A percentile compares a stretch with the other conserved stretches of the same genome.
These are phyloP conservation scores for Arnoldichthys spilopterus DNA, from an alignment of 2,797 vertebrate genomes.

Conservation along the genomic window DNA sequence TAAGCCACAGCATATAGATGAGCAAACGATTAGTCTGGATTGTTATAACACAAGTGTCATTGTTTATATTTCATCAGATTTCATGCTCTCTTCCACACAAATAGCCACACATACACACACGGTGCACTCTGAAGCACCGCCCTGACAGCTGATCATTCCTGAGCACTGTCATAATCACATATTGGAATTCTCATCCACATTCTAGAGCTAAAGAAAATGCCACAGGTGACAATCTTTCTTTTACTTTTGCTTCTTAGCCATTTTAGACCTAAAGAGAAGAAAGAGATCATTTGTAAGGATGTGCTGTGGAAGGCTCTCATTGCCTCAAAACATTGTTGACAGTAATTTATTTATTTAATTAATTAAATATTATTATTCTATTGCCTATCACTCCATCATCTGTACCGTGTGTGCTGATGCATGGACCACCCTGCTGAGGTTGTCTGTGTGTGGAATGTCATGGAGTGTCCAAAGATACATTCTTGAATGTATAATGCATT, in stretches of 20 bases:
- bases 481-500: conserved; percentile 44
- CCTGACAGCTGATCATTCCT: background rate
- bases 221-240: background rate
- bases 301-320: background rate
- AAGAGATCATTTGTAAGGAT: background rate
- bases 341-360: background rate
- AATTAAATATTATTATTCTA: background rate
- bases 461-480: conserved; percentile 49
- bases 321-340: background rate
- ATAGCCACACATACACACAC: background rate
- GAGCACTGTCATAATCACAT: background rate
- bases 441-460: conserved; percentile 25
- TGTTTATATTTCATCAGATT: background rate
- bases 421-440: conserved; percentile 24
- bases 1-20: conserved; percentile 11
- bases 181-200: background rate
- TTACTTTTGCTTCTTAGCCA: background rate
- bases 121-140: background rate
- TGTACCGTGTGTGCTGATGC: conserved; percentile 8
- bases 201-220: background rate
- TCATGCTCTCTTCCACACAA: background rate
- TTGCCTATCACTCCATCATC: background rate
- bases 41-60: background rate
- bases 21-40: background rate
- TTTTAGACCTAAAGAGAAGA: conserved; percentile 4